Evolutionary conservation across 35 echinoderm and acorn worm genomes (phyloP).

Genomic region (Acanthaster planci): DNA sequence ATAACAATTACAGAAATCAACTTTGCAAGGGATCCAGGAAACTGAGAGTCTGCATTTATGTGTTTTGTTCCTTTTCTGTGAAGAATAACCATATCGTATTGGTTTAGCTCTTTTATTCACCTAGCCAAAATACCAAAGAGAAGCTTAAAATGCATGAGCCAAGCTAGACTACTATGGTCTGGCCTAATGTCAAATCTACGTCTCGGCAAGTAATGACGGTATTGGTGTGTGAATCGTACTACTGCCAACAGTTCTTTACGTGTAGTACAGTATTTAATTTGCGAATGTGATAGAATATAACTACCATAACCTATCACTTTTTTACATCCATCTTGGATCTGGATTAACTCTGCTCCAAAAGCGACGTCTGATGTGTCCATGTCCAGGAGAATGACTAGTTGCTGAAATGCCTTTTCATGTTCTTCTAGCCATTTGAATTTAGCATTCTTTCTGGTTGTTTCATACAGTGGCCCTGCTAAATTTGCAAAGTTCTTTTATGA

Average conservation of each 20-base stretch:
- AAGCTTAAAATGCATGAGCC: not conserved
- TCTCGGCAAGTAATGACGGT: conserved; percentile 11
- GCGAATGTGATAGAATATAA: not conserved
- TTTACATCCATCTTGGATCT: not conserved
- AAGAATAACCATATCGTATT: too few relatives aligned
- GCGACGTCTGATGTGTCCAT: conserved; percentile 28
- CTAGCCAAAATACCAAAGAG: not conserved
- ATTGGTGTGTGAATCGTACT: not conserved
- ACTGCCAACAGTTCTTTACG: conserved; percentile 1
- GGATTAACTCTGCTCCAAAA: conserved; percentile 18
- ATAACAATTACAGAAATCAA: not conserved
- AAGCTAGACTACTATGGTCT: conserved; percentile 41
- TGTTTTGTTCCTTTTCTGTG: not conserved
- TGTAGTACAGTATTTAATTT: conserved; percentile 15
- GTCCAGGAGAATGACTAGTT: conserved; percentile 9
- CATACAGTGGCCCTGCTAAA: conserved; percentile 35
- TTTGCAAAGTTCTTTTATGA: conserved; percentile 45
- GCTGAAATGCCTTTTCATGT: conserved; percentile 46
- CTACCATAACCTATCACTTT: conserved; percentile 48
- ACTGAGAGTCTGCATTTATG: not conserved
- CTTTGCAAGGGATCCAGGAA: not conserved
- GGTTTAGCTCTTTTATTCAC: conserved; percentile 27
- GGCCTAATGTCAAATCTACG: conserved; percentile 9
- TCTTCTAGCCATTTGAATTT: conserved; percentile 37
- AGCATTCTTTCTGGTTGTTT: not conserved